These are phyloP conservation scores for Triplophysa yarkandensis DNA, from an alignment of 2,797 vertebrate species.

Conservation along the genomic window DNA sequence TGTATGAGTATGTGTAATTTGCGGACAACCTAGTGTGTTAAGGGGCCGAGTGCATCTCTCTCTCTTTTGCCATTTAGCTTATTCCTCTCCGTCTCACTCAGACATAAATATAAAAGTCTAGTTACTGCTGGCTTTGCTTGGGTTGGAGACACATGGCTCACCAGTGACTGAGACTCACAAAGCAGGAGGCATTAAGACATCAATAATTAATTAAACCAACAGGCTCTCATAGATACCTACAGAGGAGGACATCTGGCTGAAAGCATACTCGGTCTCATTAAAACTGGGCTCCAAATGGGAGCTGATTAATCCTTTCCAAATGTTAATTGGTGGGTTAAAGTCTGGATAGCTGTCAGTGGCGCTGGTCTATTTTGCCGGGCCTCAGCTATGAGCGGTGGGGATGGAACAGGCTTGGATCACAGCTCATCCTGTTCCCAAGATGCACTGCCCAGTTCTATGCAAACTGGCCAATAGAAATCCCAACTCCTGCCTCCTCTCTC, in stretches of 20 bases:
- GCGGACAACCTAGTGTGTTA: constrained; percentile 19
- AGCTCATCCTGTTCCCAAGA: constrained; percentile 52
- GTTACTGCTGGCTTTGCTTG: constrained; percentile 47
- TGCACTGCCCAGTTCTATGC: constrained; percentile 31
- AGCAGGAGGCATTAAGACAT: constrained; percentile 63
- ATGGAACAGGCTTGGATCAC: constrained; percentile 51
- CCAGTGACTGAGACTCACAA: constrained; percentile 54
- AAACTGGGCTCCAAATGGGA: constrained; percentile 65
- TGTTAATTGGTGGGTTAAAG: constrained; percentile 79
- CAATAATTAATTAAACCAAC: constrained; percentile 66
- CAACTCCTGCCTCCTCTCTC: constrained; percentile 22
- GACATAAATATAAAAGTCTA: constrained; percentile 26
- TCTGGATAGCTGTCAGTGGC: constrained; percentile 76
- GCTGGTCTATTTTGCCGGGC: constrained; percentile 71
- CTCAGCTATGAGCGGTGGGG: constrained; percentile 39
- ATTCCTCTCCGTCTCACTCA: constrained; percentile 42
- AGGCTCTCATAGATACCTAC: constrained; percentile 62
- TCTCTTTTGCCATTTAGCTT: constrained; percentile 42
- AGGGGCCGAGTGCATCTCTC: constrained; percentile 35
- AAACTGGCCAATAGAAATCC: constrained; percentile 39
- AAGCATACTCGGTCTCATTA: constrained; percentile 61
- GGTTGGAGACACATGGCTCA: constrained; percentile 49
- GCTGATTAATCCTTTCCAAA: constrained; percentile 81
- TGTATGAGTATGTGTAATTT: constrained; percentile 33
- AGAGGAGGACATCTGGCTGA: constrained; percentile 64